Evolutionary conservation across 1,140 invertebrate species (phyloP), one percentile per base, ranked within the genome.

Genomic region (Trachelipus rathkii): DNA sequence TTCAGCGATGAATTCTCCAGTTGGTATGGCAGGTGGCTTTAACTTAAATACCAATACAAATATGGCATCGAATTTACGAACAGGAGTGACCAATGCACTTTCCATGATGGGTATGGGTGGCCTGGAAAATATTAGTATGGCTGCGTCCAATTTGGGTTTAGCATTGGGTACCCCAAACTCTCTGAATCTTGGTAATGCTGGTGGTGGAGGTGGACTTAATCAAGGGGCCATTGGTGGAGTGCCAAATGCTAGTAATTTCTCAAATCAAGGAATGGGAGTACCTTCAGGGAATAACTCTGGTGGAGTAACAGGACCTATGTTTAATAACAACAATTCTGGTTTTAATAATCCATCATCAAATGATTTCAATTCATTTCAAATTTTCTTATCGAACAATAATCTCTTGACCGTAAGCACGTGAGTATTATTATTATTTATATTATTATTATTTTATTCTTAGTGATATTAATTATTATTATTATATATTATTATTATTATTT

Each of bases 111-210:
- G 70, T 9, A 24, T 33, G 43, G 33, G n/a, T n/a, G 15, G 44
- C 8, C 10, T 23, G 70, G 24, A 15, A 10, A 23, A n/a, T 44
- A n/a, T 71, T 21, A 15, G 23, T 11, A 15, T 71, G 24, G 44
- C n/a, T 71, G 24, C n/a, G 10, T n/a, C 19, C 19, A 44, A n/a
- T n/a, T 71, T n/a, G 70, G 44, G 70, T 33, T 33, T 33, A n/a
- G 44, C 70, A 71, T 23, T 44, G 21, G 70, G 13, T 23, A 43
- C 33, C 15, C 44, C 72, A 75, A 76, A 76, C 77, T 78, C 68
- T 60, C 78, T 33, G 77, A 72, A 76, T 9, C 45, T 80, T 21
- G 33, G 33, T 33, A 33, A 33, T 6, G 33, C 33, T 6, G 33
- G 33, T 33, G 33, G 33, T 33, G 33, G 33, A 33, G 60, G 43